Evolutionary conservation across 1,140 invertebrate genomes (phyloP).

Genomic region (Myzus persicae): DNA sequence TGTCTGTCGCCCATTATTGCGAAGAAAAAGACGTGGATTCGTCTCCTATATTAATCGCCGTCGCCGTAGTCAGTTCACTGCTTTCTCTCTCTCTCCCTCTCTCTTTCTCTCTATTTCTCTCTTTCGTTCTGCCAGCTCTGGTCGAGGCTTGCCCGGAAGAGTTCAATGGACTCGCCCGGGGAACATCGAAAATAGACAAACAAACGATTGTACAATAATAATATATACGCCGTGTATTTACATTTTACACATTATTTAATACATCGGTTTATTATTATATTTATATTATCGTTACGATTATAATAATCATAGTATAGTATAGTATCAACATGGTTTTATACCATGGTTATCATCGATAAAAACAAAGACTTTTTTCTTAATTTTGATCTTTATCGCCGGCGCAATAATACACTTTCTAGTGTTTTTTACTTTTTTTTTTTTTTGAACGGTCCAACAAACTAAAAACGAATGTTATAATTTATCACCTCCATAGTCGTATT

Average conservation of each 20-base stretch:
- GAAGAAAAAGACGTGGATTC: conserved; percentile 19
- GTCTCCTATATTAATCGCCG: conserved; percentile 41
- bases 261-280: not conserved
- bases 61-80: not conserved
- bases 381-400: not conserved
- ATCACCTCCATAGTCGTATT: not conserved
- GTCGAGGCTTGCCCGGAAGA: not conserved
- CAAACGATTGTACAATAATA: not conserved
- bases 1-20: not conserved
- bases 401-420: not conserved
- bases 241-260: not conserved
- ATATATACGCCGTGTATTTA: not conserved
- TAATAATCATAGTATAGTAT: not conserved
- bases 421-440: not conserved
- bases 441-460: not conserved
- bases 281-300: not conserved
- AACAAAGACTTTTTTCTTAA: not conserved
- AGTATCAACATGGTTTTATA: not conserved
- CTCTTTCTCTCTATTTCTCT: not conserved
- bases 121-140: not conserved
- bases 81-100: not conserved
- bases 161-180: conserved; percentile 25
- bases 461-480: not conserved
- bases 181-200: conserved; percentile 35
- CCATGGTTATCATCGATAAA: no score